A percentile compares a stretch with the other conserved stretches of the same genome.
Evolutionary conservation across 2,113 vertebrate species (phyloP).

Genomic region (Promerops cafer): DNA sequence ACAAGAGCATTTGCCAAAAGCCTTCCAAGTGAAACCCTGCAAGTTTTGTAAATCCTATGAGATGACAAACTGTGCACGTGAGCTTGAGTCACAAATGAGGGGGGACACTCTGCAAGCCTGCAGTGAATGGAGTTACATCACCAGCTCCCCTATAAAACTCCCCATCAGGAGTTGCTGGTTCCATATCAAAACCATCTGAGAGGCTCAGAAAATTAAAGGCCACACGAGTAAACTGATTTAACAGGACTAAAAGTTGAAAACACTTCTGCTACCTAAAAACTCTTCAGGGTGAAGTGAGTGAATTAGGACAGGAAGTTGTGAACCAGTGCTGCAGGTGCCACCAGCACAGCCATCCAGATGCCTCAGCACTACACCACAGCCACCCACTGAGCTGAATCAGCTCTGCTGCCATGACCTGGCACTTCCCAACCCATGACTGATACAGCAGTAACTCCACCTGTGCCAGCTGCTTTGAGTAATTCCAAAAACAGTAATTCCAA

Average conservation of each 20-base stretch:
- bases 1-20: not conserved
- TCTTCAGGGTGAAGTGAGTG: not conserved
- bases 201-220: not conserved
- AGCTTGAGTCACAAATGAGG: not conserved
- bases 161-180: not conserved
- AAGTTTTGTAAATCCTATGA: not conserved
- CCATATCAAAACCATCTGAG: not conserved
- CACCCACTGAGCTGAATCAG: not conserved
- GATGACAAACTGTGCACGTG: not conserved
- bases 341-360: not conserved
- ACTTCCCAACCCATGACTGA: not conserved
- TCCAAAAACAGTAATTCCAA: not conserved
- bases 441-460: not conserved
- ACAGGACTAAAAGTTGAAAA: not conserved
- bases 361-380: not conserved
- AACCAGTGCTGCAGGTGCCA: accelerated
- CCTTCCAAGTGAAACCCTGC: not conserved
- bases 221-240: not conserved
- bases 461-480: not conserved
- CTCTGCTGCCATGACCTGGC: not conserved
- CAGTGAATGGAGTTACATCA: accelerated
- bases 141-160: not conserved
- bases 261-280: not conserved
- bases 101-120: not conserved
- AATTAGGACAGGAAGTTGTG: not conserved